Percentiles rank a stretch among this genome's conserved stretches.
These are phyloP conservation scores for Maconellicoccus hirsutus DNA, from an alignment of 1,140 invertebrate species.

Conservation along the genomic window DNA sequence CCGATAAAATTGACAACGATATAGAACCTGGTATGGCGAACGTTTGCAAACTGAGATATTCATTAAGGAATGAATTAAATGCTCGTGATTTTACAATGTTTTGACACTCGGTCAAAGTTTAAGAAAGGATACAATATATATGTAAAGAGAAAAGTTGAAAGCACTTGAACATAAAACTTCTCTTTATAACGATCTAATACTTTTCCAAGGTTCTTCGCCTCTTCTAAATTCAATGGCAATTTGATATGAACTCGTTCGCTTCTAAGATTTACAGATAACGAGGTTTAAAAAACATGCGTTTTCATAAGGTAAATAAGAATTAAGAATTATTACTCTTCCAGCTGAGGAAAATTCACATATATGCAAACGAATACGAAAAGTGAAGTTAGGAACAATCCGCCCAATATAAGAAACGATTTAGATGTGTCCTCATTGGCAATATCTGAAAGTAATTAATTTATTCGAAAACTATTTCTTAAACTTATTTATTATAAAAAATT, in stretches of 20 bases:
- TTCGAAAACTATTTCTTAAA: too few relatives aligned
- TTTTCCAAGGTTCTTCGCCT: slow-evolving; percentile 87
- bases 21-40: slow-evolving; percentile 99
- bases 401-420: slow-evolving; percentile 33
- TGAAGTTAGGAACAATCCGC: slow-evolving; percentile 49
- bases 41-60: slow-evolving; percentile 74
- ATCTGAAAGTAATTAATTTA: neutral
- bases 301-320: too few relatives aligned
- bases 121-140: slow-evolving; percentile 97
- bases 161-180: slow-evolving; percentile 83
- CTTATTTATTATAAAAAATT: too few relatives aligned
- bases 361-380: slow-evolving; percentile 48
- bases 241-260: slow-evolving; percentile 80
- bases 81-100: neutral
- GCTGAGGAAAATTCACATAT: slow-evolving; percentile 65
- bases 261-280: slow-evolving; percentile 48
- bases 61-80: slow-evolving; percentile 38
- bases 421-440: slow-evolving; percentile 22
- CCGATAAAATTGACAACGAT: slow-evolving; percentile 92
- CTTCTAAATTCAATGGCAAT: slow-evolving; percentile 85
- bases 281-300: neutral
- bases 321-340: slow-evolving; percentile 50
- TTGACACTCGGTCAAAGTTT: neutral
- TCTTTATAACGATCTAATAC: slow-evolving; percentile 89
- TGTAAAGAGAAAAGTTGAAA: slow-evolving; percentile 75